These are phyloP conservation scores for Heliconius aoede DNA, from an alignment of 2,888 invertebrate genomes.

Conservation along the genomic window DNA sequence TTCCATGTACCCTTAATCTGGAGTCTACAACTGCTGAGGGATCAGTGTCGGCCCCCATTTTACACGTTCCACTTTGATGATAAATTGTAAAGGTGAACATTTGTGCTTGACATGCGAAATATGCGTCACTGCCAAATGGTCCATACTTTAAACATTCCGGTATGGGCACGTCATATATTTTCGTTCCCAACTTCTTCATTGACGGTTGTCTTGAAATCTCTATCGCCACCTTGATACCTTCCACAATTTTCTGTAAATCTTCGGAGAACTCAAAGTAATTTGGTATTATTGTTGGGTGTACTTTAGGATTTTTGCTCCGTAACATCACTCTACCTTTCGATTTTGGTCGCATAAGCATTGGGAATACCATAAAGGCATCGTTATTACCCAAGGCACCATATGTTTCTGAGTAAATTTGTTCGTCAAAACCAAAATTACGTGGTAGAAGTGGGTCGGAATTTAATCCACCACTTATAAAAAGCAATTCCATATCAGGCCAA, in stretches of 20 bases:
- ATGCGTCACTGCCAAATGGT: conserved; percentile 85
- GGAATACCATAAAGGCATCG: conserved; percentile 84
- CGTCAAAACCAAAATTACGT: conserved; percentile 81
- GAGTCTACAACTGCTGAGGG: conserved; percentile 86
- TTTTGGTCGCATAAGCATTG: conserved; percentile 88
- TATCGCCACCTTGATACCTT: conserved; percentile 85
- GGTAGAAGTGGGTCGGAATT: conserved; percentile 75
- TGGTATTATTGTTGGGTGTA: conserved; percentile 89
- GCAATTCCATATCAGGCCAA: conserved; percentile 86
- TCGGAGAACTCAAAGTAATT: conserved; percentile 88
- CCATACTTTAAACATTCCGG: conserved; percentile 83
- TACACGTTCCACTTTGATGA: conserved; percentile 87
- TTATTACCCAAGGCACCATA: conserved; percentile 69
- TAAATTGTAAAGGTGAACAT: conserved; percentile 88
- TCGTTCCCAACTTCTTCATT: conserved; percentile 83
- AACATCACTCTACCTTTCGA: conserved; percentile 88
- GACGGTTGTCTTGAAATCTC: conserved; percentile 84
- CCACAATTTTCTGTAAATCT: conserved; percentile 86
- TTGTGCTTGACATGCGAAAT: conserved; percentile 87
- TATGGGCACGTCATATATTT: conserved; percentile 84
- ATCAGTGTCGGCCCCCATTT: conserved; percentile 85
- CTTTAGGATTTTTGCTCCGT: conserved; percentile 87
- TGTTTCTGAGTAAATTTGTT: conserved; percentile 70
- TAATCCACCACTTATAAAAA: conserved; percentile 84
- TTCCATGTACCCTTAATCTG: conserved; percentile 85